Base-by-base conservation (phyloP, 2,888 invertebrate species). In the Anarsia innoxiella region DNA sequence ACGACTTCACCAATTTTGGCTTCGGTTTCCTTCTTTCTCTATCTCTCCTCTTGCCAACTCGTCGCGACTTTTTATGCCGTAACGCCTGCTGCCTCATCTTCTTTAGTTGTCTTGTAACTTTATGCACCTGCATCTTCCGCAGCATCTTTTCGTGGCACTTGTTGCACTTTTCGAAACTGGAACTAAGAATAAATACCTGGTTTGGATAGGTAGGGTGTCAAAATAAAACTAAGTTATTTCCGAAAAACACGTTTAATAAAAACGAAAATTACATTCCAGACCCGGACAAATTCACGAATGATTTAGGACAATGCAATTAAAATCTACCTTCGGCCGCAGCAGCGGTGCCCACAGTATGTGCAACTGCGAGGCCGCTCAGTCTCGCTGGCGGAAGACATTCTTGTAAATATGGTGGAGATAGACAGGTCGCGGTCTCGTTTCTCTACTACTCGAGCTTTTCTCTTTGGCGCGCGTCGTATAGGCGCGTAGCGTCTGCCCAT, bases 261-360 rank as follows among this genome's bases (percentile, higher is more conserved):
- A 32, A 51, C 37, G 48, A 46, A 38, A 39, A 44, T 11, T 19
- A 10, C n/a, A 31, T n/a, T n/a, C n/a, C n/a, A n/a, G n/a, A n/a
- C n/a, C n/a, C n/a, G n/a, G n/a, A 23, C 10, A 19, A n/a, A 3
- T 3, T 26, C 26, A 26, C 26, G 3, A 3, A 10, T 3, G n/a
- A 3, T 26, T 26, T 26, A 26, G n/a, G 2, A 6, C n/a, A 26
- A 3, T 34, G 31, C 14, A 23, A 35, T 13, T 23, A 25, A 28
- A 37, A 32, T 56, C 70, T 76, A 78, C 76, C 77, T 75, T 69
- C 67, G 57, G 36, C 57, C 57, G 40, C 70, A 70, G 47, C 68
- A 67, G 1, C 66, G 67, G 40, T 72, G 70, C 11, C 74, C 69
- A 40, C 78, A 78, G 38, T 60, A 53, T 16, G 43, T 40, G 41